Evolutionary conservation across 2,888 invertebrate genomes (phyloP).

Genomic region (Drepanosiphum platanoidis): DNA sequence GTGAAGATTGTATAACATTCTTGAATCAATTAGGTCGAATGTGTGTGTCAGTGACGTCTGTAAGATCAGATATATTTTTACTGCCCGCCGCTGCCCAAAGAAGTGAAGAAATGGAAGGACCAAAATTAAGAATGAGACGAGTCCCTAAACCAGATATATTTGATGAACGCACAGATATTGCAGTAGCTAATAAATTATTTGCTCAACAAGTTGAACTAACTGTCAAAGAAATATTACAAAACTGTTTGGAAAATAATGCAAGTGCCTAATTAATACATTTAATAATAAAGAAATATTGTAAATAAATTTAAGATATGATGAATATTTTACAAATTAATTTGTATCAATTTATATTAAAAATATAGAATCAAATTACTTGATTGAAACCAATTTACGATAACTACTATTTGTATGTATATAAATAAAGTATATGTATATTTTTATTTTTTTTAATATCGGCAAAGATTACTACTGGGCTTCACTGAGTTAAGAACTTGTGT

Average conservation of each 20-base stretch:
- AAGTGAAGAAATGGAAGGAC: slow-evolving; percentile 51
- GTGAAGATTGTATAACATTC: slow-evolving; percentile 87
- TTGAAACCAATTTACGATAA: no score
- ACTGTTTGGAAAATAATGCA: slow-evolving; percentile 57
- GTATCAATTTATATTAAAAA: background rate
- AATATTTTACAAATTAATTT: background rate
- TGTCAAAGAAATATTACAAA: slow-evolving; percentile 57
- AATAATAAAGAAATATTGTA: no score
- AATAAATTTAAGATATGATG: slow-evolving; percentile 63
- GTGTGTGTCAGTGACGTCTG: slow-evolving; percentile 74
- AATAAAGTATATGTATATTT: no score
- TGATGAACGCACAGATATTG: slow-evolving; percentile 56
- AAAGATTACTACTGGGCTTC: no score
- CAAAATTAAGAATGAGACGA: slow-evolving; percentile 47
- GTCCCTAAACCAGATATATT: slow-evolving; percentile 61
- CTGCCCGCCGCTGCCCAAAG: slow-evolving; percentile 47
- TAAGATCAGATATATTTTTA: slow-evolving; percentile 58
- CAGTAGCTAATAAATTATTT: slow-evolving; percentile 57
- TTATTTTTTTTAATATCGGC: no score
- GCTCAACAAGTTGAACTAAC: slow-evolving; percentile 57
- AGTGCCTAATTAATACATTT: slow-evolving; percentile 63
- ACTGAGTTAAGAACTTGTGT: no score
- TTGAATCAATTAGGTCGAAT: slow-evolving; percentile 87
- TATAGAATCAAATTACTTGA: no score
- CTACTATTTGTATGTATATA: no score